Evolutionary conservation across 2,797 vertebrate species (phyloP), one percentile per base, ranked within the genome.

Genomic region (Tapirus indicus): DNA sequence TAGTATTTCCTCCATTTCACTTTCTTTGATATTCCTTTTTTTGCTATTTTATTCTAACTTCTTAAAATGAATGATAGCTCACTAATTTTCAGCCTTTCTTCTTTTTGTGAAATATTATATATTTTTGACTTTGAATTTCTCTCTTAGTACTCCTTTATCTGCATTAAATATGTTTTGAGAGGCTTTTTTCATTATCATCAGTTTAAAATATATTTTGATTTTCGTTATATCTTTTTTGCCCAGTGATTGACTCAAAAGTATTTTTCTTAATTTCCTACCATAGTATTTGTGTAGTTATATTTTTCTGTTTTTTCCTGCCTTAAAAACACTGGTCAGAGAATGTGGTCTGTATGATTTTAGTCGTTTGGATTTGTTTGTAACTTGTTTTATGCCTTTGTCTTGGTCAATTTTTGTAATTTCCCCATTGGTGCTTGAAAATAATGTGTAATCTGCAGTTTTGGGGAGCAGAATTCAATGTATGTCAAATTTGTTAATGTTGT

Each of bases 251-350:
- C 38, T 47, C 27, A 38, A 62, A 84, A 9, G 2, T 35, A 77
- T 72, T 80, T 94, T 69, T 78, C 7, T n/a, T 62, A 72, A 72
- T 49, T 29, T 89, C 16, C 23, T 83, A 83, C 32, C n/a, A 66
- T 35, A 74, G 17, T 13, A 68, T 66, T 82, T 74, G 47, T 74
- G 3, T 72, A 83, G 68, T 56, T 83, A 60, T 83, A 52, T 49
- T 69, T 93, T 94, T 94, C 49, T 94, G 1, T 77, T 90, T 77
- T 62, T 87, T 78, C 60, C 41, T 77, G 38, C 18, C 60, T 84
- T 84, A 68, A 69, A 80, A 72, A 41, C 25, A 77, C 41, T 32
- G 74, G 25, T 79, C 54, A 79, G 41, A 87, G 52, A 60, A 74
- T 20, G 10, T 90, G 8, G 18, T 68, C 62, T 68, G 14, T 68